Base-by-base conservation (phyloP, 1,140 invertebrate genomes). In the Drosophila nebulosa region DNA sequence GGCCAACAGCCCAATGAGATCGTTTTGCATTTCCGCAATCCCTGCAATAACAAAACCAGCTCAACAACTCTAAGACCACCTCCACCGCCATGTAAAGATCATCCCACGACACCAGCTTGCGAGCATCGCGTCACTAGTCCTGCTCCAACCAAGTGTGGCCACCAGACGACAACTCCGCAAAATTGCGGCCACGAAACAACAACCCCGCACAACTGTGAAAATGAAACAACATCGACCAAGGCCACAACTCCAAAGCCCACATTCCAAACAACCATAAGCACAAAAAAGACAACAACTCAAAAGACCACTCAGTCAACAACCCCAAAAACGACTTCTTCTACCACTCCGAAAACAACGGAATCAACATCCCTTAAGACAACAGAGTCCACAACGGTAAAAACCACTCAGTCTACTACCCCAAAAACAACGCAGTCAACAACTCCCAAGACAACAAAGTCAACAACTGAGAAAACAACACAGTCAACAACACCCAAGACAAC, bases 1-100 rank as follows among this genome's bases (percentile, higher is more conserved):
- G 80, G 79, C 9, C 14, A 73, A 9, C 62, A 79, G 16, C 55
- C 73, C 4, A 85, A 84, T 35, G 79, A 85, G 55, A 84, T 84
- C 5, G 27, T 84, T 21, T 61, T 84, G 10, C 79, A 76, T 14
- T 84, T 84, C 42, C 80, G 79, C 7, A 84, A 84, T 30, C 79
- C 79, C 0, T 84, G 79, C 56, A 85, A 63, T 35, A 84, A 84
- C 14, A 84, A 77, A 24, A 85, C 79, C 4, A 84, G 65, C 68
- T 63, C 30, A 3, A 84, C 79, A 3, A 84, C 79, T 0, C 16
- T 85, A 0, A 58, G 52, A 21, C 80, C 79, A 1, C 79, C 79
- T 9, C 35, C 72, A 0, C 50, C 74, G 3, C 51, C 63, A 6
- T 81, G 78, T 36, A 71, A 79, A 6, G 12, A 61, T 7, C 73